Base-by-base conservation (phyloP, 2,113 vertebrate species). In the Hippocampus guttulatus region DNA sequence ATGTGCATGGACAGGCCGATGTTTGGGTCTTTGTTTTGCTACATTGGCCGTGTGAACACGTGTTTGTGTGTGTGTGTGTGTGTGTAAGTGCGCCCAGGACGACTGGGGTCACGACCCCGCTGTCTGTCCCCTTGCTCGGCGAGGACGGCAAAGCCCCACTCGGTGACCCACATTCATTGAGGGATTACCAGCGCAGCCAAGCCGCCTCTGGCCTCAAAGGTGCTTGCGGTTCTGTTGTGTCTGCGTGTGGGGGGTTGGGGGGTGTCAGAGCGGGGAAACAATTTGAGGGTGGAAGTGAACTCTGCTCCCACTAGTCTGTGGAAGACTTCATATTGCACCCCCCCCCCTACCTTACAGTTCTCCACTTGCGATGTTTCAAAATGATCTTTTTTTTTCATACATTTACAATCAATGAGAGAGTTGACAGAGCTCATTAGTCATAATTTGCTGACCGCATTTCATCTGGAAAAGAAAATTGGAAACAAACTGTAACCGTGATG, bases 81-180 rank as follows among this genome's bases (percentile, higher is more conserved):
- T 27, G 33, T 43, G 64, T 54, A 54, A 10, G 76, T 64, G 51
- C 40, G 21, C 2, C 54, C 33, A 12, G 64, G 77, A 68, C 62
- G 81, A 43, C 78, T 65, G 75, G 77, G 81, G 83, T 88, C 73
- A 64, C 2, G 69, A 88, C 87, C 80, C 69, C 57, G 47, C 82
- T 91, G 88, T 86, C 84, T 89, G 84, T 83, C 73, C 80, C 75
- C 77, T 84, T n/a, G 62, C 78, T 85, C 84, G 83, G 86, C 82
- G 86, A 87, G 73, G 80, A 79, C 84, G 81, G 76, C 75, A 75
- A 85, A 84, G 78, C 83, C 82, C 77, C 67, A 63, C 75, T 83
- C 75, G n/a, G 75, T 89, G 90, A 91, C 88, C 91, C 84, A 87
- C 82, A 87, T 90, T 86, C 82, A 87, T 66, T 74, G 69, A 81